Conservation (phyloP, 2,888 invertebrate genomes). For the Drosophila anceps region DNA sequence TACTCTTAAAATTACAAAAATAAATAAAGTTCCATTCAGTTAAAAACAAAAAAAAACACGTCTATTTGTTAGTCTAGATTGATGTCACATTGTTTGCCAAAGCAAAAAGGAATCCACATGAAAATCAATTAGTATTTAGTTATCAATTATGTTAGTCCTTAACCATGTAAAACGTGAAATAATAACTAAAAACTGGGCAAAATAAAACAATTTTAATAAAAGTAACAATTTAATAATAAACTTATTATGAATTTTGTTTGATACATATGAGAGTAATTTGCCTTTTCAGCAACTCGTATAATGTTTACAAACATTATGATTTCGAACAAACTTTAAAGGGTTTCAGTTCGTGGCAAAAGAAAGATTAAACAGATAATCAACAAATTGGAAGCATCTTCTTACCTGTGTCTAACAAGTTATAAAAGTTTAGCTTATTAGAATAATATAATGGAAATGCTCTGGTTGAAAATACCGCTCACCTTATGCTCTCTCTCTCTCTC, state of each 20-base stretch:
- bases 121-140: conserved; percentile 14
- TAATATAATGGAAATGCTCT: too few relatives aligned
- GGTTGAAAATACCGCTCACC: too few relatives aligned
- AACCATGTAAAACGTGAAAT: conserved; percentile 22
- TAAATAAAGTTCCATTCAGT: conserved; percentile 18
- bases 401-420: too few relatives aligned
- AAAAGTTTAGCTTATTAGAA: too few relatives aligned
- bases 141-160: conserved; percentile 21
- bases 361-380: too few relatives aligned
- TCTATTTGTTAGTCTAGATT: conserved; percentile 44
- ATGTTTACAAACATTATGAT: too few relatives aligned
- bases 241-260: neutral
- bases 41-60: conserved; percentile 8
- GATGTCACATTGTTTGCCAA: conserved; percentile 37
- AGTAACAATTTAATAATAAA: conserved; percentile 36
- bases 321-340: too few relatives aligned
- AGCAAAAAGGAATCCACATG: conserved; percentile 1
- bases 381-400: too few relatives aligned
- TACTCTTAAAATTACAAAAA: conserved; percentile 14
- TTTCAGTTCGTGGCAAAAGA: too few relatives aligned
- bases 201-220: conserved; percentile 68
- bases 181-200: conserved; percentile 37
- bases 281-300: neutral
- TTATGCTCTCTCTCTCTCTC: too few relatives aligned
- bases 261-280: neutral